Conservation (phyloP, 2,888 invertebrate species). For the Drosophila prostipennis region DNA sequence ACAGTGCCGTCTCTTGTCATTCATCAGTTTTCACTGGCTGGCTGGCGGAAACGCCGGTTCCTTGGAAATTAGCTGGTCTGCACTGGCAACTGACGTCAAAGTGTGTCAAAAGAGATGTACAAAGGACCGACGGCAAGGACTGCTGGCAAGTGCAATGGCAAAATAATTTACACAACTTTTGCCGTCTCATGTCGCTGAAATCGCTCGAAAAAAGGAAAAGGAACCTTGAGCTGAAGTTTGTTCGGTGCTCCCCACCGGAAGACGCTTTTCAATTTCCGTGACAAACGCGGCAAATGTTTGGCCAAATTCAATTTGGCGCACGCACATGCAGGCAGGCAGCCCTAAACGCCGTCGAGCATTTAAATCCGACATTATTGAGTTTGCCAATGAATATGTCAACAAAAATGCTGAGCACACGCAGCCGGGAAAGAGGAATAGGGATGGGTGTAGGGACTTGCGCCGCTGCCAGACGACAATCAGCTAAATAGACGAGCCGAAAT, state of each 20-base stretch:
- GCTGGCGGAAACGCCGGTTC: constrained; percentile 16
- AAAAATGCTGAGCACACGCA: constrained; percentile 57
- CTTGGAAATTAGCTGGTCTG: constrained; percentile 42
- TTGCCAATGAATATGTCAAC: constrained; percentile 78
- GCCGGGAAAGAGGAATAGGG: not conserved
- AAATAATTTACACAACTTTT: constrained; percentile 76
- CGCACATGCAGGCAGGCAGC: constrained; percentile 30
- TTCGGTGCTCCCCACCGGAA: constrained; percentile 12
- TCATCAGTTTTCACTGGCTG: constrained; percentile 56
- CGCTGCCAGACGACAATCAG: constrained; percentile 59
- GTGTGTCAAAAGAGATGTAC: constrained; percentile 26
- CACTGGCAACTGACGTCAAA: constrained; percentile 76
- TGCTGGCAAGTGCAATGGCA: constrained; percentile 59
- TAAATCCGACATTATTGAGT: constrained; percentile 76
- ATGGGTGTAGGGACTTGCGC: not conserved
- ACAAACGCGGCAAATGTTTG: constrained; percentile 64
- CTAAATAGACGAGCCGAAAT: constrained; percentile 67
- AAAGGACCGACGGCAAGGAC: constrained; percentile 8
- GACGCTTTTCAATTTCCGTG: constrained; percentile 71
- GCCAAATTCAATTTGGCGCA: constrained; percentile 66
- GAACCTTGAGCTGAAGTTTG: constrained; percentile 33
- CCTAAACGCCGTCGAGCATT: constrained; percentile 55
- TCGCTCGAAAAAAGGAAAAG: constrained; percentile 22
- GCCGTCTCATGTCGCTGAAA: constrained; percentile 58
- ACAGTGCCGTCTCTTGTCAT: constrained; percentile 44